These are phyloP conservation scores for Sabatieria punctata DNA, from an alignment of 2,888 invertebrate genomes.

Conservation along the genomic window DNA sequence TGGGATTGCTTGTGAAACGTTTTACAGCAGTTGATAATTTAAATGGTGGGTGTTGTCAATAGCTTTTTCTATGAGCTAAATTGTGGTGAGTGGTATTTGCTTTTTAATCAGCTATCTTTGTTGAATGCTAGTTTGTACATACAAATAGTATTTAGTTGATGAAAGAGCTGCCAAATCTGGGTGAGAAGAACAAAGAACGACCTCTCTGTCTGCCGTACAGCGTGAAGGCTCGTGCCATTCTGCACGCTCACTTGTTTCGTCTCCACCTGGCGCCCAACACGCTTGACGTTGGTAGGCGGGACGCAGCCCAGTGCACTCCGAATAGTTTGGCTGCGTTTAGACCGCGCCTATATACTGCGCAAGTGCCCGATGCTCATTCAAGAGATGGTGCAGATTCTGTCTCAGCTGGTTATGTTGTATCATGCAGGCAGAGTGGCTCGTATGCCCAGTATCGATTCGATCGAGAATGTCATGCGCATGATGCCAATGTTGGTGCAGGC, in stretches of 20 bases:
- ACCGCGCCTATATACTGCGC: conserved; percentile 39
- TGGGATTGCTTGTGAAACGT: too few species aligned
- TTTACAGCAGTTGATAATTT: too few species aligned
- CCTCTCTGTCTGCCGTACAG: conserved; percentile 83
- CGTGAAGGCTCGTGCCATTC: conserved; percentile 60
- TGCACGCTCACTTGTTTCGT: conserved; percentile 88
- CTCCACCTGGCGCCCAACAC: conserved; percentile 39
- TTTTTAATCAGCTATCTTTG: too few species aligned
- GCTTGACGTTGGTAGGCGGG: conserved; percentile 29
- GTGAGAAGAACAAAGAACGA: conserved; percentile 86
- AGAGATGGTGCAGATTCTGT: conserved; percentile 89
- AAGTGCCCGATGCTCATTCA: conserved; percentile 87
- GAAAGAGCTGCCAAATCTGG: conserved; percentile 69
- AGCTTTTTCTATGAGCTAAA: too few species aligned
- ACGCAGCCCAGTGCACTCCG: background rate
- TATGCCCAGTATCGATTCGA: conserved; percentile 70
- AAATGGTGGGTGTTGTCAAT: too few species aligned
- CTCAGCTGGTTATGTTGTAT: conserved; percentile 66
- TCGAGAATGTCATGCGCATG: conserved; percentile 92
- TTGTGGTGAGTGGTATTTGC: too few species aligned
- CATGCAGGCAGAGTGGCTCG: conserved; percentile 54
- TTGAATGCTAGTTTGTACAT: too few species aligned
- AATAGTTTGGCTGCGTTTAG: conserved; percentile 19
- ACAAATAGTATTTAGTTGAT: conserved; percentile 53
- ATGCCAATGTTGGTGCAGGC: conserved; percentile 94